These are phyloP conservation scores for Eunapius fragilis DNA, from an alignment of 37 sponge, comb jelly and placozoan species.

Conservation along the genomic window DNA sequence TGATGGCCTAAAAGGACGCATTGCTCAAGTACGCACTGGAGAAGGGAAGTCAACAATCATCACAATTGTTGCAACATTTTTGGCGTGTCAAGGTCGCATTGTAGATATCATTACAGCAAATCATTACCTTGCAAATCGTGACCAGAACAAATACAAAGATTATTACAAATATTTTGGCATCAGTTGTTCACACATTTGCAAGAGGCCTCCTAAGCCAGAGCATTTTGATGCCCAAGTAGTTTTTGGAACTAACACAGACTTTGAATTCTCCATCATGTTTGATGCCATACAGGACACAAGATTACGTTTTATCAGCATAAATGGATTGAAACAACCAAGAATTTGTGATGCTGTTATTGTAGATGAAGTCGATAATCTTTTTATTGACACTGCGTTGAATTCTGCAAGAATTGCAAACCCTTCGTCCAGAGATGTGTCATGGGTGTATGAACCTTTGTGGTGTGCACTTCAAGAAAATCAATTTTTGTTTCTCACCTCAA, in stretches of 20 bases:
- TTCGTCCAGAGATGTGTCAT: neutral
- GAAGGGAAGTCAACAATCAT: constrained; percentile 8
- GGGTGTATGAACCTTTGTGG: constrained; percentile 3
- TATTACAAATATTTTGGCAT: neutral
- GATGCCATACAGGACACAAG: neutral
- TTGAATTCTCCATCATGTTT: constrained; percentile 1
- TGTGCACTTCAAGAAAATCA: neutral
- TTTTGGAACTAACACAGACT: constrained; percentile 15
- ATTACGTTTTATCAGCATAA: neutral
- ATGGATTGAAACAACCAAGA: neutral
- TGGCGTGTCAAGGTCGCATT: neutral
- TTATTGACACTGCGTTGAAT: constrained; percentile 6
- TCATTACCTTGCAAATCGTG: constrained; percentile 6
- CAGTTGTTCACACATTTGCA: neutral
- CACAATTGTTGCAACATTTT: neutral
- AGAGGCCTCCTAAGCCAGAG: neutral
- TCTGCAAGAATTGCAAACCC: neutral
- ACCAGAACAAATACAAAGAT: neutral
- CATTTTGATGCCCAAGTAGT: neutral
- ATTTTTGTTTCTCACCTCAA: neutral
- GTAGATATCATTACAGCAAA: constrained; percentile 16
- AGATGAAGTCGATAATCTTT: constrained; percentile 14
- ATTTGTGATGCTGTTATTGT: neutral
- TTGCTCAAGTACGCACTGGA: constrained; percentile 5
- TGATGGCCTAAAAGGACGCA: constrained; percentile 2